Conservation (phyloP, 2,797 vertebrate genomes). For the Anabas testudineus region DNA sequence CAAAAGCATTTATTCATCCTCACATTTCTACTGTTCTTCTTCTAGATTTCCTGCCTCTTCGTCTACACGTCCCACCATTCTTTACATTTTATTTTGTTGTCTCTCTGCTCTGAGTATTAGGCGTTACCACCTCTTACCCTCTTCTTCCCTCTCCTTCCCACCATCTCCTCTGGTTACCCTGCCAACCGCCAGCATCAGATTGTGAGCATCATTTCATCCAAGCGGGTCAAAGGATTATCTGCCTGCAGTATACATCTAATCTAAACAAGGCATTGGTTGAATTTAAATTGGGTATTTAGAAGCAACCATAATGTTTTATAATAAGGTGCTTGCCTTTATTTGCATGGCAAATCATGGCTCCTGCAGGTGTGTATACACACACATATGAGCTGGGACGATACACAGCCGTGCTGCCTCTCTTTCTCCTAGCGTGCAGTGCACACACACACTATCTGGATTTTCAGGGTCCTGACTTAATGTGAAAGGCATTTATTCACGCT, state of each 20-base stretch:
- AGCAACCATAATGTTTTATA: constrained; percentile 51
- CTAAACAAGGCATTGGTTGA: constrained; percentile 59
- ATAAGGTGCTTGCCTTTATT: constrained; percentile 55
- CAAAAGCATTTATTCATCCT: constrained; percentile 6
- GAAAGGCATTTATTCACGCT: constrained; percentile 75
- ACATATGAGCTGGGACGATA: constrained; percentile 26
- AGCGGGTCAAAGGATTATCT: constrained; percentile 53
- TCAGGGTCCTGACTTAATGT: constrained; percentile 64
- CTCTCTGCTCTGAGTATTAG: constrained; percentile 1
- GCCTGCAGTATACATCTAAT: constrained; percentile 54
- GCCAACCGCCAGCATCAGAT: constrained; percentile 33
- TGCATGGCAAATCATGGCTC: constrained; percentile 54
- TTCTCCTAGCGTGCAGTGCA: not conserved
- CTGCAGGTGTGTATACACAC: constrained; percentile 43
- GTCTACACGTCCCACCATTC: not conserved
- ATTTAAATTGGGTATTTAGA: constrained; percentile 71
- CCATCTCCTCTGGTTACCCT: constrained; percentile 26
- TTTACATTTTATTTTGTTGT: constrained; percentile 6
- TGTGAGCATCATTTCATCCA: constrained; percentile 44
- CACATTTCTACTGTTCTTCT: no score
- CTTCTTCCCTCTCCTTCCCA: not conserved
- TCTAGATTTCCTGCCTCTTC: not conserved
- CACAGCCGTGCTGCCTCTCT: not conserved
- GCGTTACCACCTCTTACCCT: constrained; percentile 19
- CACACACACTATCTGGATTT: constrained; percentile 43